Evolutionary conservation across 2,113 vertebrate species (phyloP), one percentile per base, ranked within the genome.

Genomic region (Ptychochromis oligacanthus): DNA sequence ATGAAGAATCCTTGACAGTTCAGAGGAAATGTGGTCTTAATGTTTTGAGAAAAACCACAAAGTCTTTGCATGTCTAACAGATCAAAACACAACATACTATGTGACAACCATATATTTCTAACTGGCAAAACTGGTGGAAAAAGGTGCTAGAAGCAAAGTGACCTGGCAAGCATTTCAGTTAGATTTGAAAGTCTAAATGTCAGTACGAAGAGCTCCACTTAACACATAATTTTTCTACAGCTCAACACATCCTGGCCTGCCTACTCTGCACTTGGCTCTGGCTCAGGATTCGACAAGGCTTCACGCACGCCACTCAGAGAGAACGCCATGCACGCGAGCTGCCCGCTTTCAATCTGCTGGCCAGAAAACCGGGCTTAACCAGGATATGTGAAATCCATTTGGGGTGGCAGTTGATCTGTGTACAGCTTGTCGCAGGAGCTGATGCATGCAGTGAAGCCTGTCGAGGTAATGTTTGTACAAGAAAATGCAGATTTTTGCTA

Each of bases 181-280:
- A 1, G 4, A 54, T 72, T 54, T 72, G n/a, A 9, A 20, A 81
- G 78, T 81, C n/a, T 58, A 70, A 54, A 59, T 87, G 52, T 75
- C 79, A 78, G 15, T 46, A 24, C 4, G 2, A 6, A 38, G 24
- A 77, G 52, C 52, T 13, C 79, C 31, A 67, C 43, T 75, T 40
- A 79, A 80, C 81, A 89, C 49, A 77, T 38, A 18, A 60, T 75
- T 75, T 82, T 67, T 85, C 81, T 76, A 84, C 87, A 79, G 75
- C 76, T 87, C 56, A 82, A 82, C 83, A 84, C 78, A 72, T 43
- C 58, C 61, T 6, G 84, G 60, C 49, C 84, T 82, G 79, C 87
- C 75, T 72, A 52, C 70, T 86, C 79, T 49, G 26, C 46, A 1
- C 81, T 84, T 81, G 76, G 82, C 85, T 82, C 46, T 22, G 14